A percentile compares a stretch with the other conserved stretches of the same genome.
phyloP scores from a whole-genome alignment of 2,888 invertebrate genomes.

The Disparrhopalites patrizii region DNA sequence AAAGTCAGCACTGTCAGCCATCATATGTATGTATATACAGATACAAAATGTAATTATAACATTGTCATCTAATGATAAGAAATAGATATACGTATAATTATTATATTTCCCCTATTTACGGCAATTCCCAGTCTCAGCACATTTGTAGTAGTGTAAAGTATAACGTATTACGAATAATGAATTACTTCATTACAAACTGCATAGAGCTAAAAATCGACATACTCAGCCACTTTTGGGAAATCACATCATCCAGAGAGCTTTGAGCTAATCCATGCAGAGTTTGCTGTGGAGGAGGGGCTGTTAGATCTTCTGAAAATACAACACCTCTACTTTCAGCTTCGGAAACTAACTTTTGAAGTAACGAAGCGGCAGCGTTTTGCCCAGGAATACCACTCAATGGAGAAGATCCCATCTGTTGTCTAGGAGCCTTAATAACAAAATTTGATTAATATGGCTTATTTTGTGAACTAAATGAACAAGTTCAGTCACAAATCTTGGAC shows the following conservation, averaged over 20 bases:
- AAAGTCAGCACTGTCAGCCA: too few relatives aligned
- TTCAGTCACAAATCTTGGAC: background rate
- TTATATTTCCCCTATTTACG: too few relatives aligned
- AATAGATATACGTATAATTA: too few relatives aligned
- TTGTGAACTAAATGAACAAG: background rate
- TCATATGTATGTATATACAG: too few relatives aligned
- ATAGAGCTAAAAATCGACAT: too few relatives aligned
- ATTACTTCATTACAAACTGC: too few relatives aligned
- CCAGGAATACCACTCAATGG: conserved; percentile 54
- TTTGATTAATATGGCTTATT: too few relatives aligned
- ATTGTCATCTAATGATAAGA: too few relatives aligned
- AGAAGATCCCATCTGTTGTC: conserved; percentile 49
- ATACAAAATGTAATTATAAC: too few relatives aligned
- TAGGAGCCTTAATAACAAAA: conserved; percentile 27
- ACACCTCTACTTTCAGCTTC: conserved; percentile 85
- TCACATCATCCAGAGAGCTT: conserved; percentile 83
- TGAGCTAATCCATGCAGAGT: conserved; percentile 80
- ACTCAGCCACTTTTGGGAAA: conserved; percentile 93
- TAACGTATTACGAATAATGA: too few relatives aligned
- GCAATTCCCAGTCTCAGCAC: too few relatives aligned
- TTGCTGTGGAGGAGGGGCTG: conserved; percentile 68
- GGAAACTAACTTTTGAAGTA: conserved; percentile 88
- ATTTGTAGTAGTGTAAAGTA: too few relatives aligned
- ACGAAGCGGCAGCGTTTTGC: conserved; percentile 61
- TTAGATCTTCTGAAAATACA: conserved; percentile 92